phyloP scores from a whole-genome alignment of 1,140 invertebrate genomes.

The Bicyclus anynana region DNA sequence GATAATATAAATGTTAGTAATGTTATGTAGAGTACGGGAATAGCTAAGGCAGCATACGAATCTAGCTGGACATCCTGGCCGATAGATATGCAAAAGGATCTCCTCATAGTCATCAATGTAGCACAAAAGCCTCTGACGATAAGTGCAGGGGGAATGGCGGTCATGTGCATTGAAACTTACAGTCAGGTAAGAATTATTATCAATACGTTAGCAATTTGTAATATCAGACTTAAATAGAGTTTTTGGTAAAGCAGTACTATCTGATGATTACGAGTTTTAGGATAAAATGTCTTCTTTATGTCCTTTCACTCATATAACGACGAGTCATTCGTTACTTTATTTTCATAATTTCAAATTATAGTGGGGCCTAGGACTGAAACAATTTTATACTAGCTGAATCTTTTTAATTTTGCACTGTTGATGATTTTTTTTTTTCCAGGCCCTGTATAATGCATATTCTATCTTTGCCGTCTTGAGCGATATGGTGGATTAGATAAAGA shows the following conservation, averaged over 20 bases:
- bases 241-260: too few relatives aligned
- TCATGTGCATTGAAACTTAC: slow-evolving; percentile 57
- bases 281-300: too few relatives aligned
- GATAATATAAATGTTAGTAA: too few relatives aligned
- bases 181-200: slow-evolving; percentile 44
- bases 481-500: slow-evolving; percentile 35
- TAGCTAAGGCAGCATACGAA: slow-evolving; percentile 54
- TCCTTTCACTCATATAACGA: too few relatives aligned
- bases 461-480: slow-evolving; percentile 60
- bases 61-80: slow-evolving; percentile 61
- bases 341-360: too few relatives aligned
- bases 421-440: slow-evolving; percentile 41
- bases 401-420: background rate
- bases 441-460: slow-evolving; percentile 61
- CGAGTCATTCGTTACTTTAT: too few relatives aligned
- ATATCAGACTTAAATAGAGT: too few relatives aligned
- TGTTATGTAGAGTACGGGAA: slow-evolving; percentile 48
- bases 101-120: slow-evolving; percentile 45
- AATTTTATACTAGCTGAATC: too few relatives aligned
- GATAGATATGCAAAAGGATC: slow-evolving; percentile 48
- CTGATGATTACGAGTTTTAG: too few relatives aligned
- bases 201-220: too few relatives aligned
- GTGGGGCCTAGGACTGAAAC: too few relatives aligned
- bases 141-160: slow-evolving; percentile 51
- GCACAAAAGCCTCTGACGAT: slow-evolving; percentile 49